phyloP scores from a whole-genome alignment of 2,113 vertebrate genomes.

The Lampris incognitus region DNA sequence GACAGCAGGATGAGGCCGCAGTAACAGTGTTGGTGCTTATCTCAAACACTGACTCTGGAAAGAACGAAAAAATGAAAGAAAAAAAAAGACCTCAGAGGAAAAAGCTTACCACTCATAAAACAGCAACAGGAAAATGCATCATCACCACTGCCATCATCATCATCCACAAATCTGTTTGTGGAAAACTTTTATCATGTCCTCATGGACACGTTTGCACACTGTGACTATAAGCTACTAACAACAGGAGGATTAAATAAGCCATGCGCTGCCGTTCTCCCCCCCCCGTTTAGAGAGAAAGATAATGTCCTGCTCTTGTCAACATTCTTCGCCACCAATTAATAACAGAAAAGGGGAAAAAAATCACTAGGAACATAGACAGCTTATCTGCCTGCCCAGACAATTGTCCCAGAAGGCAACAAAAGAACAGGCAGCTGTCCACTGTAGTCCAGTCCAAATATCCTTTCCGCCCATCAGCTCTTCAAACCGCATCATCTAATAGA shows the following conservation, averaged over 20 bases:
- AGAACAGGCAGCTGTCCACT: constrained; percentile 4
- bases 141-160: neutral
- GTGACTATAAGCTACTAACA: constrained; percentile 1
- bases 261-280: too few relatives aligned
- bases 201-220: constrained; percentile 7
- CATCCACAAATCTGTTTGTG: constrained; percentile 13
- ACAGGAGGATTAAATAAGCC: neutral
- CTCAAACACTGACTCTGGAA: neutral
- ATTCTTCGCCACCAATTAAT: neutral
- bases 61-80: too few relatives aligned
- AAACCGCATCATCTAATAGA: constrained; percentile 36
- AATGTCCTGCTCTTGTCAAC: neutral
- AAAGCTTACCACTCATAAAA: neutral
- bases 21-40: neutral
- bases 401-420: constrained; percentile 12
- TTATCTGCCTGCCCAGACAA: neutral
- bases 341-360: neutral
- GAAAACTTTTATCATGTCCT: neutral
- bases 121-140: constrained; percentile 13
- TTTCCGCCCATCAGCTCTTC: constrained; percentile 39
- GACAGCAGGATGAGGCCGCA: neutral
- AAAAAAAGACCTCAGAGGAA: neutral
- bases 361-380: neutral
- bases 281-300: neutral
- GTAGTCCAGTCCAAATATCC: neutral